Evolutionary conservation across 2,113 vertebrate genomes (phyloP), one percentile per base, ranked within the genome.

Genomic region (Lepus europaeus): DNA sequence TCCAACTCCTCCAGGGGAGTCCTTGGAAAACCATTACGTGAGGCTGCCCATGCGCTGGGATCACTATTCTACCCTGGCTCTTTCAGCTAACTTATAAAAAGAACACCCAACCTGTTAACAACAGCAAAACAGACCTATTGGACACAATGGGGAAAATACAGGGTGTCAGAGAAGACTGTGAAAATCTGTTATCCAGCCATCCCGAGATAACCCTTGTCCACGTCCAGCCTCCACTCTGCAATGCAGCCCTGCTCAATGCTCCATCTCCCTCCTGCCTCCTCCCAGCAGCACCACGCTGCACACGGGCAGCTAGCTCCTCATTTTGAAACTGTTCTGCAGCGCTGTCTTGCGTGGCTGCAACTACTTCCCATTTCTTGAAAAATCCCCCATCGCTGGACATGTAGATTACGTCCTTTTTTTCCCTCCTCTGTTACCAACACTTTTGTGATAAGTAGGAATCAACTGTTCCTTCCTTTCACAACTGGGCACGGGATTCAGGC

Each of bases 191-290:
- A 14, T 36, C 14, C 86, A 83, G 3, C n/a, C 33, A 56, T 14
- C 79, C 33, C 0, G 36, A 77, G 56, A 64, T 25, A n/a, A 64
- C 8, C 77, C 73, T 53, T 1, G 4, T 72, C 59, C 13, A 6
- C 17, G 2, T 20, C 3, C 16, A 53, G 87, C 29, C 51, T 87
- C 29, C 64, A 13, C 66, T 56, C 72, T 1, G 2, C 31, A 6
- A 6, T 1, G 1, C 22, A 6, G 16, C 14, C 13, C 2, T 2
- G 2, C 19, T 2, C 1, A 2, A 6, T 0, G 1, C 6, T 4
- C 25, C 1, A 0, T 53, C 16, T 0, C 4, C 11, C 36, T 20
- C 23, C 76, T n/a, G 64, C 29, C 23, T 82, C 63, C 76, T 19
- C 2, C 20, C 49, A 27, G 0, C 6, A 0, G 14, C 27, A 3